phyloP scores from a whole-genome alignment of 1,140 invertebrate genomes.

The Zaprionus ghesquierei region DNA sequence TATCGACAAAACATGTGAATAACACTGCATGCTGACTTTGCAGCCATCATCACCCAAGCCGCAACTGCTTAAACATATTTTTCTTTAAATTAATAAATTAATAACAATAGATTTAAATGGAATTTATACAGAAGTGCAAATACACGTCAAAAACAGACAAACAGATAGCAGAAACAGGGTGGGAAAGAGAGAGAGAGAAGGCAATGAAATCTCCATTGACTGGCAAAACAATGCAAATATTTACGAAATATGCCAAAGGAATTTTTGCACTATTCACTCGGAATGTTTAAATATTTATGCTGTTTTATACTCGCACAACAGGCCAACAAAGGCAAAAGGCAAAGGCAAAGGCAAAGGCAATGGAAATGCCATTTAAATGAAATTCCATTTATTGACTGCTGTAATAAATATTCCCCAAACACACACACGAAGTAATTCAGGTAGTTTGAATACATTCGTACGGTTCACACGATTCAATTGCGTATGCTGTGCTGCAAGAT shows the following conservation, averaged over 20 bases:
- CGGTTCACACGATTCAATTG: conserved; percentile 39
- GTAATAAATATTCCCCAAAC: conserved; percentile 31
- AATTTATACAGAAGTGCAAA: neutral
- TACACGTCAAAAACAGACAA: neutral
- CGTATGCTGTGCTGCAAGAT: conserved; percentile 20
- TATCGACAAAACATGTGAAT: too few relatives aligned
- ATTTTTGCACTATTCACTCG: neutral
- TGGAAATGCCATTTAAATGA: conserved; percentile 35
- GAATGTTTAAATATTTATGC: neutral
- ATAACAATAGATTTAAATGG: neutral
- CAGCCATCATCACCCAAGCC: too few relatives aligned
- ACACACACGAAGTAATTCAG: conserved; percentile 44
- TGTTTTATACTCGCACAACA: neutral
- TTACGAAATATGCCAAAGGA: neutral
- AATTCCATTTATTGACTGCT: conserved; percentile 55
- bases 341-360: neutral
- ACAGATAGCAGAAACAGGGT: too few relatives aligned
- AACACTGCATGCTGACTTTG: too few relatives aligned
- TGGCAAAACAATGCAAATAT: neutral
- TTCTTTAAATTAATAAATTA: too few relatives aligned
- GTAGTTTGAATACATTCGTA: conserved; percentile 46
- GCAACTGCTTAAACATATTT: neutral
- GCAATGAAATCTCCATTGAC: neutral
- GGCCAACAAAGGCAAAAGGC: too few relatives aligned
- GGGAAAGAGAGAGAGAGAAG: too few relatives aligned